Base-by-base conservation (phyloP, 1,140 invertebrate genomes). In the Drosophila biarmipes region DNA sequence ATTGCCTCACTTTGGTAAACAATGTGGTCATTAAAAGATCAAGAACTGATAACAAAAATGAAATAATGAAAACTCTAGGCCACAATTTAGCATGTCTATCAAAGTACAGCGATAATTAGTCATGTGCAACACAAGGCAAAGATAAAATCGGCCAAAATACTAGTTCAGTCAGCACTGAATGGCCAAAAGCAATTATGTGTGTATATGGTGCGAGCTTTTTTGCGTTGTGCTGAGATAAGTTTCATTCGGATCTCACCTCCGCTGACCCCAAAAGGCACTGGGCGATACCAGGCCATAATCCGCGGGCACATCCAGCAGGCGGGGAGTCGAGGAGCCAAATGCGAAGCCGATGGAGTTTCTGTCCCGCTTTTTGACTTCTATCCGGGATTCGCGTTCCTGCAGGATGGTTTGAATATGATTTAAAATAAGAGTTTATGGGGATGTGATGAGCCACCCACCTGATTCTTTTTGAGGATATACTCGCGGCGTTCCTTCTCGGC, bases 291-390 rank as follows among this genome's bases (percentile, higher is more conserved):
- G 73, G 48, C 95, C 94, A 61, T 95, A 95, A 92, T 97, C 96
- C 38, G 95, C 94, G 27, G 96, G 96, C 87, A 87, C 84, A 89
- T 97, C 97, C 77, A 97, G 92, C 93, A 97, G 96, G 61, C 97
- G 93, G 54, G 97, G 96, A 48, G 96, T 97, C 57, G 96, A 97
- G 82, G 96, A 97, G 40, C 97, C 97, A 93, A 98, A 98, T 35
- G 97, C 97, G 93, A 97, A 98, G 53, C 69, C 87, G 73, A 94
- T 93, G 38, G 93, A 94, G 92, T 94, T 95, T 72, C 95, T 93
- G 86, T 96, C 95, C 82, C 94, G 94, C 79, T 93, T 94, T 90
- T 95, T 96, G 35, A 95, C 94, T 92, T 97, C 96, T 76, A 97
- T 93, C 71, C 96, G 94, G 45, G 96, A 96, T 81, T 97, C 96